Evolutionary conservation across 2,113 vertebrate genomes (phyloP).

Genomic region (Corynorhinus townsendii): DNA sequence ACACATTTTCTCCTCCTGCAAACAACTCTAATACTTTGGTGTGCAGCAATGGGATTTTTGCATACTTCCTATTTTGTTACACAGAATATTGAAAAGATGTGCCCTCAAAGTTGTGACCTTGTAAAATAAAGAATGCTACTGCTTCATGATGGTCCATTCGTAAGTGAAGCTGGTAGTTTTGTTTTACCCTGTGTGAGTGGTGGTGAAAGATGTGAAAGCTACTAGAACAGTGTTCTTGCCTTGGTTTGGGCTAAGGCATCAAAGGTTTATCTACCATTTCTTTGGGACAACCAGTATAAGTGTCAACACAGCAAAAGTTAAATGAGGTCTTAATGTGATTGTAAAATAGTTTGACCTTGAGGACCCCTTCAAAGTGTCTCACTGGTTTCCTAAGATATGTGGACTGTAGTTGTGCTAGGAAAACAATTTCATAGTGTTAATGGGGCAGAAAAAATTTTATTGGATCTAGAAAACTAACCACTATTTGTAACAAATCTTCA

Average conservation of each 20-base stretch:
- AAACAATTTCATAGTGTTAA: conserved; percentile 20
- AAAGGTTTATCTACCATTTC: not conserved
- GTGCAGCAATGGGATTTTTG: not conserved
- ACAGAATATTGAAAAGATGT: not conserved
- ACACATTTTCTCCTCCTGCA: not conserved
- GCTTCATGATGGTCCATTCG: not conserved
- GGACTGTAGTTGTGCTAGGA: not conserved
- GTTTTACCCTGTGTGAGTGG: not conserved
- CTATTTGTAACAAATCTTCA: not conserved
- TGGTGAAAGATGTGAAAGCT: not conserved
- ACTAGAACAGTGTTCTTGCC: too few species aligned
- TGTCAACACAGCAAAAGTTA: not conserved
- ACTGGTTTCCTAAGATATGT: not conserved
- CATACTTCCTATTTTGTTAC: not conserved
- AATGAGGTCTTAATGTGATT: not conserved
- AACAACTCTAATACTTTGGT: not conserved
- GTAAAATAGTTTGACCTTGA: not conserved
- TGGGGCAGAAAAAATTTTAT: not conserved
- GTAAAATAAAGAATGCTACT: not conserved
- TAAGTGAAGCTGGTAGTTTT: not conserved
- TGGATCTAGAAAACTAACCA: not conserved
- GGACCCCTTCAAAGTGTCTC: not conserved
- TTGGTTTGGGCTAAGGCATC: not conserved
- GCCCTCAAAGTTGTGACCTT: not conserved
- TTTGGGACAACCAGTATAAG: not conserved